Evolutionary conservation across 37 sponge, comb jelly and placozoan genomes (phyloP).

Genomic region (Axinella damicornis): DNA sequence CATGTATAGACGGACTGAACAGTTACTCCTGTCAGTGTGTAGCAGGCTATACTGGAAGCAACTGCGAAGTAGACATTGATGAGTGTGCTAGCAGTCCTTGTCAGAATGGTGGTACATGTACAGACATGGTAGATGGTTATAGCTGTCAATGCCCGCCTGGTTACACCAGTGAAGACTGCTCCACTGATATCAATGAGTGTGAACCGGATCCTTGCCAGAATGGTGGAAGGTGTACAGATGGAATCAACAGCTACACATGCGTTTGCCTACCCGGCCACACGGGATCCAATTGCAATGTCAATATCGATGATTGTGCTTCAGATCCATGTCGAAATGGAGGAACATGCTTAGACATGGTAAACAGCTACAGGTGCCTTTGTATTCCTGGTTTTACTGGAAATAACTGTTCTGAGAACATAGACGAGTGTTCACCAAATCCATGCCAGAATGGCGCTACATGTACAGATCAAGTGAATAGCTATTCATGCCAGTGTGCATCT

Average conservation of each 20-base stretch:
- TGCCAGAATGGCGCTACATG: slow-evolving; percentile 43
- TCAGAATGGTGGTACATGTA: slow-evolving; percentile 54
- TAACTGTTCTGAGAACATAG: slow-evolving; percentile 1
- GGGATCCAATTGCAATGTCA: slow-evolving; percentile 7
- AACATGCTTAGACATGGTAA: slow-evolving; percentile 16
- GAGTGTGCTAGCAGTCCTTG: slow-evolving; percentile 48
- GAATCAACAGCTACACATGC: slow-evolving; percentile 29
- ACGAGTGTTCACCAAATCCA: slow-evolving; percentile 36
- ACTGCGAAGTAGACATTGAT: slow-evolving; percentile 34
- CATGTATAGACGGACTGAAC: slow-evolving; percentile 45
- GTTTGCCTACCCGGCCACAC: slow-evolving; percentile 37
- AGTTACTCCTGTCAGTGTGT: slow-evolving; percentile 39
- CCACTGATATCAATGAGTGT: slow-evolving; percentile 52
- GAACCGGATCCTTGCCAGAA: slow-evolving; percentile 59
- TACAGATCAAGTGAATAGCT: slow-evolving; percentile 11
- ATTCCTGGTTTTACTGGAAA: slow-evolving; percentile 26
- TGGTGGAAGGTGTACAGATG: slow-evolving; percentile 63
- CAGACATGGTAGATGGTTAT: slow-evolving; percentile 30
- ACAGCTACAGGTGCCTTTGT: slow-evolving; percentile 15
- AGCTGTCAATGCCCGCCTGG: slow-evolving; percentile 48
- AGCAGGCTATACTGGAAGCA: slow-evolving; percentile 41
- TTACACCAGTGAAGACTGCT: slow-evolving; percentile 43
- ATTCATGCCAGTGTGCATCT: slow-evolving; percentile 19
- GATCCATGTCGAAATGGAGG: slow-evolving; percentile 43
- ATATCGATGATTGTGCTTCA: slow-evolving; percentile 29